Evolutionary conservation across 1,140 invertebrate genomes (phyloP).

Genomic region (Nasonia giraulti): DNA sequence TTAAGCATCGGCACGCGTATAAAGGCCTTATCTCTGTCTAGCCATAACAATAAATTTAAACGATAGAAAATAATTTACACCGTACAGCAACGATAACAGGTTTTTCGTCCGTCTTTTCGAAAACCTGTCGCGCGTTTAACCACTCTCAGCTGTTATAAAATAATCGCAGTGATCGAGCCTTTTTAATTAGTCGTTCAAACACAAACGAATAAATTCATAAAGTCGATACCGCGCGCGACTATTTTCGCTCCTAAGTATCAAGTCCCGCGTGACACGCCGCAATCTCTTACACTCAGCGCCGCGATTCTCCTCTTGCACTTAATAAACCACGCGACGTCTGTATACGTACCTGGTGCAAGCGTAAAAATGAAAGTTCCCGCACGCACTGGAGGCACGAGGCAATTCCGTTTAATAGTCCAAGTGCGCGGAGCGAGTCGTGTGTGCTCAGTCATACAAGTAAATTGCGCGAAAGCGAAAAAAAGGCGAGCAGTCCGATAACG

Average conservation of each 20-base stretch:
- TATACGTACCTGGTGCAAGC: not conserved
- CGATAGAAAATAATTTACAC: not conserved
- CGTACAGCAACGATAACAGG: not conserved
- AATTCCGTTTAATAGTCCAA: constrained; percentile 7
- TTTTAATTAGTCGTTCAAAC: too few species aligned
- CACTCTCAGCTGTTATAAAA: too few species aligned
- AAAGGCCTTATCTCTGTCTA: not conserved
- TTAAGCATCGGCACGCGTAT: too few species aligned
- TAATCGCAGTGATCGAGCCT: too few species aligned
- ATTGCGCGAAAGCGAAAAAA: not conserved
- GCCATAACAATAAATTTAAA: too few species aligned
- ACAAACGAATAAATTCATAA: not conserved
- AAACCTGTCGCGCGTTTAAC: too few species aligned
- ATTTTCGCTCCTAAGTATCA: too few species aligned
- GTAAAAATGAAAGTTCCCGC: constrained; percentile 5
- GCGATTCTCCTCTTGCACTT: not conserved
- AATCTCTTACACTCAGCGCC: not conserved
- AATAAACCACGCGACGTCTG: not conserved
- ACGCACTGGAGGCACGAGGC: not conserved
- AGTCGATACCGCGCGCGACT: too few species aligned
- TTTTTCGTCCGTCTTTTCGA: too few species aligned
- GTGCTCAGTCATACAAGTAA: constrained; percentile 34
- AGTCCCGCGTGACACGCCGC: not conserved
- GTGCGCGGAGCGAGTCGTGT: not conserved
- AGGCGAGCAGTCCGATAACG: not conserved